Percentiles rank a stretch among this genome's conserved stretches.
Conservation (phyloP, 1,140 invertebrate species). For the Heliconius hermathena region DNA sequence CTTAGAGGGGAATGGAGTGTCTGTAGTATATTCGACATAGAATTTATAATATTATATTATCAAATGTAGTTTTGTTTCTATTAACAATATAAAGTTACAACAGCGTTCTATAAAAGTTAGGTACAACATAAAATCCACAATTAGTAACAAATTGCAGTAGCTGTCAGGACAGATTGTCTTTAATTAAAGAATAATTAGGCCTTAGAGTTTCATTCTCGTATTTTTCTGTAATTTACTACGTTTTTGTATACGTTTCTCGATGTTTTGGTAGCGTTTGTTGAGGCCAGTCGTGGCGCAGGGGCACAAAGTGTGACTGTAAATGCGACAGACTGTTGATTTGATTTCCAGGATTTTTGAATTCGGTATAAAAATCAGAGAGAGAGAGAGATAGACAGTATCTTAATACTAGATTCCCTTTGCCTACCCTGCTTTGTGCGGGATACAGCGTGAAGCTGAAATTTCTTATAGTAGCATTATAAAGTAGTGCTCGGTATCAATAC, state of each 20-base stretch:
- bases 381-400: too few species aligned
- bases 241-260: not conserved
- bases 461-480: too few species aligned
- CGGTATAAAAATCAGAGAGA: too few species aligned
- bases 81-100: constrained; percentile 4
- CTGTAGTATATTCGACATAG: too few species aligned
- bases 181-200: constrained; percentile 53
- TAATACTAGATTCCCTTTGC: too few species aligned
- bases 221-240: constrained; percentile 39
- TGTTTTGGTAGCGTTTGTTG: not conserved
- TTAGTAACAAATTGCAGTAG: constrained; percentile 35
- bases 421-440: too few species aligned
- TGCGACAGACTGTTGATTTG: too few species aligned
- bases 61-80: not conserved
- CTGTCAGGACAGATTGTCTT: constrained; percentile 37
- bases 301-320: not conserved
- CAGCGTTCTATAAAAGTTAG: constrained; percentile 9
- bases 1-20: too few species aligned
- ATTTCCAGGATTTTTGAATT: too few species aligned
- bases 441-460: not conserved
- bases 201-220: constrained; percentile 38
- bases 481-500: too few species aligned
- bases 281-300: too few species aligned
- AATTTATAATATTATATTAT: too few species aligned
- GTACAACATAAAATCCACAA: constrained; percentile 34